Base-by-base conservation (phyloP, 2,888 invertebrate genomes). In the Drosophila yooni region DNA sequence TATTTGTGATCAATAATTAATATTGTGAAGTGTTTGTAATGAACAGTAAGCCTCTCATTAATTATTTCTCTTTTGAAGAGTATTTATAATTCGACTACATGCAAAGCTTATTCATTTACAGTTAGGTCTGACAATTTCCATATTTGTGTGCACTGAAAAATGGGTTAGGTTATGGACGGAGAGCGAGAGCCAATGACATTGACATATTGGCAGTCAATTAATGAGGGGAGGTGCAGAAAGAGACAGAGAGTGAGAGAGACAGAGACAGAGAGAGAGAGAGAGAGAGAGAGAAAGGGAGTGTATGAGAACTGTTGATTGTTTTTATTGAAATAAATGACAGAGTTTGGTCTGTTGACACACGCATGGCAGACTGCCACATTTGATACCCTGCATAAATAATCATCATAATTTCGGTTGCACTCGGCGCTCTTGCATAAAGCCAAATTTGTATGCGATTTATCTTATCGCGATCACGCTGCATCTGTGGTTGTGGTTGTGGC, bases 391-490 rank as follows among this genome's bases (percentile, higher is more conserved):
- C 84, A 83, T 83, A 83, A 87, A 83, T 83, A 84, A 88, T 84
- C 82, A 84, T 88, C 81, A 84, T 82, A 74, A 82, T 84, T 81
- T 76, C 51, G 64, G 63, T 43, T 64, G 57, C 75, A 67, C 51
- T 79, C 72, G 75, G 61, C 78, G 74, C 74, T 71, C 63, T 76
- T 54, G 81, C 83, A 75, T 81, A 87, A 84, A 84, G 81, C 83
- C 83, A 87, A 90, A 88, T 87, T 88, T 87, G 90, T 90, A 83
- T 83, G 79, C 74, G 81, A 81, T 87, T 87, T 81, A 89, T 89
- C 89, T 89, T 89, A 90, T 89, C 90, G 83, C 79, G 84, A 88
- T 86, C 88, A 83, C 84, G 84, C 83, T 82, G 86, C 87, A 85
- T 85, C 84, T 80, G 77, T 48, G 63, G 70, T 53, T 50, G 62